phyloP scores from a whole-genome alignment of 2,113 vertebrate genomes.

The Peromyscus leucopus region DNA sequence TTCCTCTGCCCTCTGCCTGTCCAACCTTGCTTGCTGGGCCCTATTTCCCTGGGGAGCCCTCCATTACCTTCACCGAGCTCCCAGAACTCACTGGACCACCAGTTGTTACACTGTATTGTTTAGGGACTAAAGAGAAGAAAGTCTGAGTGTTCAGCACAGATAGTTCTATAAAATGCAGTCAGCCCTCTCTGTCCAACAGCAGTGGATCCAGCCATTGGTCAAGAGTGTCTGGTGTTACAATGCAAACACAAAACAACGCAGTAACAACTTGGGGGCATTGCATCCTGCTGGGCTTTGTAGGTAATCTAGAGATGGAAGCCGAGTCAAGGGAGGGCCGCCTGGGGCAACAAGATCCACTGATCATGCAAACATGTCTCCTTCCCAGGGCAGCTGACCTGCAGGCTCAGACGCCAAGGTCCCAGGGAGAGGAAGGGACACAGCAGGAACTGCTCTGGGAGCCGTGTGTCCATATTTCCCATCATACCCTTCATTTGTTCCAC shows the following conservation, averaged over 20 bases:
- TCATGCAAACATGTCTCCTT: not conserved
- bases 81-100: not conserved
- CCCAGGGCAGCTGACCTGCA: not conserved
- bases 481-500: not conserved
- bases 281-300: not conserved
- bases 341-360: not conserved
- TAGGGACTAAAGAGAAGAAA: not conserved
- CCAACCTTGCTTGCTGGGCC: not conserved
- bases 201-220: not conserved
- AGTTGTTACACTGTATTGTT: not conserved
- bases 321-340: not conserved
- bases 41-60: not conserved
- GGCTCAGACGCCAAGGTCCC: not conserved
- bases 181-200: not conserved
- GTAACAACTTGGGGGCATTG: not conserved
- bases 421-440: not conserved
- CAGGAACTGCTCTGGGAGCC: not conserved
- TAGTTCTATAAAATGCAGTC: not conserved
- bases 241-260: not conserved
- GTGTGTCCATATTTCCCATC: not conserved
- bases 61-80: not conserved
- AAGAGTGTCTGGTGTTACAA: not conserved
- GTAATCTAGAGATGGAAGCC: not conserved
- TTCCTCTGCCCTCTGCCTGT: not conserved
- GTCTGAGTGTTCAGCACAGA: not conserved